Evolutionary conservation across 2,113 vertebrate species (phyloP), one percentile per base, ranked within the genome.

Genomic region (Brachypteracias leptosomus): DNA sequence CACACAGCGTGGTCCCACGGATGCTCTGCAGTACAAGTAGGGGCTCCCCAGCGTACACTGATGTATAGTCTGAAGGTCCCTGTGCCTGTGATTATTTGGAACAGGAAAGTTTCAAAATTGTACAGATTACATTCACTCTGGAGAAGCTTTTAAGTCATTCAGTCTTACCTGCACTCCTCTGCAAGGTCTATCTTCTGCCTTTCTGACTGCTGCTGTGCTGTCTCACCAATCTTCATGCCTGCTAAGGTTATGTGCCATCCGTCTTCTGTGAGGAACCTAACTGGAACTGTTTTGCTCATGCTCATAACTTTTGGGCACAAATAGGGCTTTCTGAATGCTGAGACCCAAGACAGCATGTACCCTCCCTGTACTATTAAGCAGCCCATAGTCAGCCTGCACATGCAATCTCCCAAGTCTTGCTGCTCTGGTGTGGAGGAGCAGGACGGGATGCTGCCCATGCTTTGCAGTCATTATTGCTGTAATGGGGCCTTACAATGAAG

Each of bases 1-100:
- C 20, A 35, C 2, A 10, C 2, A 10, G 49, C 3, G 3, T 3
- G 16, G 52, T 67, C 33, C 51, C 47, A 63, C 0, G 0, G 40
- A 35, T 16, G 26, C 9, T 19, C 42, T 51, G 31, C 26, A 44
- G 10, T 10, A 54, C 42, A 51, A 38, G n/a, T 1, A 25, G 47
- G 25, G 26, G 12, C 52, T 92, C 33, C 33, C n/a, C 44, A 22
- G 2, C 0, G 1, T 17, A 31, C 1, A 3, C 2, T 1, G 22
- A 16, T 58, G 10, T 21, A 46, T 0, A 1, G 3, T 28, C 33
- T 26, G 38, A 42, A 76, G 51, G 18, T 28, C 86, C 65, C 44
- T 38, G 19, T 35, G 42, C 38, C 68, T 58, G 31, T 38, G 18
- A 29, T 40, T 44, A 73, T 6, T 29, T 0, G 47, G 38, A 16